A percentile compares a stretch with the other conserved stretches of the same genome.
Conservation (phyloP, 2,888 invertebrate genomes). For the Cenopis cana region DNA sequence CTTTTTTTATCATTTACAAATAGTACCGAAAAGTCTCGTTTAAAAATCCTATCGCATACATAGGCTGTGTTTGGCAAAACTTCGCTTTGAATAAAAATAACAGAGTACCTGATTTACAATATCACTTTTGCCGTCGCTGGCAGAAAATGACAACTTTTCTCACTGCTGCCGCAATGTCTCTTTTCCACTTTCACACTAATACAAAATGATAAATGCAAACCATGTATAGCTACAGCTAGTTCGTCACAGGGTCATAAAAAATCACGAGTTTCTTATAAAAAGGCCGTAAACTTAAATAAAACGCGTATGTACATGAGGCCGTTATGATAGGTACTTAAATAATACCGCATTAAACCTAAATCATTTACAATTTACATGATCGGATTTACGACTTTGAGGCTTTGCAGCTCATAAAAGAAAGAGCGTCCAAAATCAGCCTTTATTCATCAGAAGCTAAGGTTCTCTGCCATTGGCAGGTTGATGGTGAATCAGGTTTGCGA, state of each 20-base stretch:
- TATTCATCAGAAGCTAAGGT: slow-evolving; percentile 70
- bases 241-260: slow-evolving; percentile 50
- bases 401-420: slow-evolving; percentile 37
- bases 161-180: background rate
- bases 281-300: slow-evolving; percentile 62
- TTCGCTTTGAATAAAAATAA: slow-evolving; percentile 18
- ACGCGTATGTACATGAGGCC: slow-evolving; percentile 81
- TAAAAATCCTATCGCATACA: slow-evolving; percentile 10
- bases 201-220: slow-evolving; percentile 12
- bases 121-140: background rate
- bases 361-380: slow-evolving; percentile 75
- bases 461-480: slow-evolving; percentile 74
- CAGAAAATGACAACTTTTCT: slow-evolving; percentile 7
- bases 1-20: slow-evolving; percentile 5
- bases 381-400: slow-evolving; percentile 48
- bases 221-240: slow-evolving; percentile 53
- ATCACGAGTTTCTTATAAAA: slow-evolving; percentile 54
- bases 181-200: slow-evolving; percentile 8
- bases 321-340: slow-evolving; percentile 62
- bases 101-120: slow-evolving; percentile 14
- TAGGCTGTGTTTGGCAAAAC: slow-evolving; percentile 14
- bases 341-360: slow-evolving; percentile 63
- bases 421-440: slow-evolving; percentile 48
- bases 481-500: slow-evolving; percentile 81
- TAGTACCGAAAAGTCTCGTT: slow-evolving; percentile 12